Evolutionary conservation across 2,113 vertebrate genomes (phyloP), one percentile per base, ranked within the genome.

Genomic region (Sakesphorus luctuosus): DNA sequence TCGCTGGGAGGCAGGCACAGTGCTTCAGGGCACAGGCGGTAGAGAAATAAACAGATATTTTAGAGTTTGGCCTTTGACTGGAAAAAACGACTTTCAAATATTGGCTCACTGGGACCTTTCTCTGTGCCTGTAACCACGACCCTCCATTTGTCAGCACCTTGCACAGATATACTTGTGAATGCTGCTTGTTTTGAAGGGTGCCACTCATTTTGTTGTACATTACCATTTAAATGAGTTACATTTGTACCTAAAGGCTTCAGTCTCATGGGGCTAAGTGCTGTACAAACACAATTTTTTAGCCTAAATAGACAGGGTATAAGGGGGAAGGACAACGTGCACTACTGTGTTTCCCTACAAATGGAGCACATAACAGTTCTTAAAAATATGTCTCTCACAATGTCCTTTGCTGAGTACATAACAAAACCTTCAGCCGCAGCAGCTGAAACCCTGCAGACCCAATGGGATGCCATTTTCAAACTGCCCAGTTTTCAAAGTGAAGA

Each of bases 191-290:
- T 93, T 96, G 96, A 97, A 84, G 56, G 81, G 36, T 92, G 94
- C 74, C 92, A 84, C 88, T 96, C 94, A 90, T 90, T 96, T 87
- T 78, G 71, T 90, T 94, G 89, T 84, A 44, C 69, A 95, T 97
- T 97, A 96, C 90, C 94, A 96, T 95, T 96, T 96, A 96, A 95
- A 96, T 93, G 92, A 90, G 76, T 78, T 95, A 87, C 66, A 78
- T 94, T 92, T 90, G 61, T 96, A 96, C 85, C 88, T 61, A 89
- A 92, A 96, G 79, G 85, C 83, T 89, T 74, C 47, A 10, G 68
- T 77, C 94, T 86, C 94, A 43, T 33, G 88, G 72, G 92, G 82
- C 55, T 84, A 84, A 90, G 31, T 55, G 82, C 82, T 86, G 47
- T 84, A 75, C 73, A 87, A 90, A 89, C 56, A 93, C 82, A 59